Evolutionary conservation across 2,113 vertebrate genomes (phyloP).

Genomic region (Campylomormyrus numenius): DNA sequence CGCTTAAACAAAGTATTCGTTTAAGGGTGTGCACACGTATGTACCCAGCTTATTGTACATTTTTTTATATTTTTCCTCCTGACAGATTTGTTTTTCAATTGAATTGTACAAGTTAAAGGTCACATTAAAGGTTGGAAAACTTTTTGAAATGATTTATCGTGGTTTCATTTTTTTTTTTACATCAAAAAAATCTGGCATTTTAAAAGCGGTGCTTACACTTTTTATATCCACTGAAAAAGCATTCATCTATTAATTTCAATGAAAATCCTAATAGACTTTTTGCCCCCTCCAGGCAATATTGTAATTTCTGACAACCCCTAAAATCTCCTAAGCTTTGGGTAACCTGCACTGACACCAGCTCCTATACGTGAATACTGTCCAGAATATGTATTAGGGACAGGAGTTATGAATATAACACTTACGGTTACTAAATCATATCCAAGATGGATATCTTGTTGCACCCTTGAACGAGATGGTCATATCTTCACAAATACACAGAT

Average conservation of each 20-base stretch:
- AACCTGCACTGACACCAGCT: not conserved
- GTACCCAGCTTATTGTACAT: no score
- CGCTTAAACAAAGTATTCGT: no score
- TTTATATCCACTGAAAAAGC: not conserved
- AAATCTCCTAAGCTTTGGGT: not conserved
- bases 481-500: not conserved
- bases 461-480: not conserved
- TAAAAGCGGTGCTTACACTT: no score
- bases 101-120: no score
- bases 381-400: not conserved
- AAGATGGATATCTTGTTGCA: not conserved
- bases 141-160: no score
- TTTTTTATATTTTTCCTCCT: no score
- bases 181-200: no score
- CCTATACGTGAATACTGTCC: not conserved
- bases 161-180: no score
- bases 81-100: no score
- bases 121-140: no score
- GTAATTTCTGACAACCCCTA: not conserved
- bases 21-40: no score
- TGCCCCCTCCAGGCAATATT: not conserved
- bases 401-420: not conserved
- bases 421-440: not conserved
- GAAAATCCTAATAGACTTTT: not conserved
- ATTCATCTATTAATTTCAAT: not conserved